Evolutionary conservation across 92 coral and sea anemone genomes (phyloP), one percentile per base, ranked within the genome.

Genomic region (Hydrozoanthus gracilis): DNA sequence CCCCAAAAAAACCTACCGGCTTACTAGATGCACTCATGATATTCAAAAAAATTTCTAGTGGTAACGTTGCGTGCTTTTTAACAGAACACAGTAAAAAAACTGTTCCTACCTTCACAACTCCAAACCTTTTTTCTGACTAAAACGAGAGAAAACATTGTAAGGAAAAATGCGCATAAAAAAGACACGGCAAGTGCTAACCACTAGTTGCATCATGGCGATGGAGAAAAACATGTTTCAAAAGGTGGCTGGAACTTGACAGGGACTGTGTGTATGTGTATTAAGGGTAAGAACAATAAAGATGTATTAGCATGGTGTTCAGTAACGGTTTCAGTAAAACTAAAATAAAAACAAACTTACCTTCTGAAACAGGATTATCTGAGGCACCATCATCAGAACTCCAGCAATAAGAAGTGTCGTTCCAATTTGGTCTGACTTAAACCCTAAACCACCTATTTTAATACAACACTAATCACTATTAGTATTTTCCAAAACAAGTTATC

Each of bases 361-460:
- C 50, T 92, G 95, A 60, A 92, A 90, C 10, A 92, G 46, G 7
- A 77, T 54, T 77, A 83, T 82, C 76, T 84, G 88, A 44, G 87
- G 56, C 14, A 77, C 0, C 60, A 82, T 89, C 88, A 89, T 83
- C 0, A 76, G 78, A 5, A 89, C 66, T 47, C 95, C 95, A 3
- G 86, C 76, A 20, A 92, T 47, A 10, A 92, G 83, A 4, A 89
- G 83, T 13, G 91, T 83, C 51, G 93, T 93, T 72, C 96, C 98
- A 51, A 95, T 89, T 66, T 92, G 90, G 83, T 90, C 86, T 0
- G 96, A 93, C 18, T 90, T 77, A 87, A 95, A 95, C 13, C 91
- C 95, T 60, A 95, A 90, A 0, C 98, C 98, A 72, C 97, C 98
- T 95, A 76, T 17, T 58, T 5, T 60, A 27, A 50, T 8, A 35